Percentiles rank a stretch among this genome's conserved stretches.
Conservation (phyloP, 1,140 invertebrate genomes). For the Nymphalis io region DNA sequence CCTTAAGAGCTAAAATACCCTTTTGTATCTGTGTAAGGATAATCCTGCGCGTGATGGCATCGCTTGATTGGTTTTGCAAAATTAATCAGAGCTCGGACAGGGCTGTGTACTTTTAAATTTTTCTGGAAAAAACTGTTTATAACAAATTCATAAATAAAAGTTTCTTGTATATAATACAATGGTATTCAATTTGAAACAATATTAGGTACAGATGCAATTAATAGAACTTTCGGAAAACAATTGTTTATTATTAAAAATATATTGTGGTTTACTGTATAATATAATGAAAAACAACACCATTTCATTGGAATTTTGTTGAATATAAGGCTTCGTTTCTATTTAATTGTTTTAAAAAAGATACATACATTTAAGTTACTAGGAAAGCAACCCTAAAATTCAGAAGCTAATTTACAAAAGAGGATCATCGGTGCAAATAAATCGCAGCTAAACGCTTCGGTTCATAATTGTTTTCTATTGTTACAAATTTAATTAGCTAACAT, state of each 20-base stretch:
- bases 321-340: too few species aligned
- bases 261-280: too few species aligned
- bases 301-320: too few species aligned
- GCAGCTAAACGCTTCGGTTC: constrained; percentile 10
- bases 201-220: too few species aligned
- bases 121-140: not conserved
- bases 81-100: constrained; percentile 62
- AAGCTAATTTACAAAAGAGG: constrained; percentile 31
- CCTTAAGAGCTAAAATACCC: not conserved
- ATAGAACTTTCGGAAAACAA: too few species aligned
- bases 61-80: constrained; percentile 65
- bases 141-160: too few species aligned
- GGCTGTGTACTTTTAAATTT: constrained; percentile 12
- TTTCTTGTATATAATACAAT: too few species aligned
- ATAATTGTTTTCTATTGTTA: constrained; percentile 15
- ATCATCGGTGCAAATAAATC: constrained; percentile 30
- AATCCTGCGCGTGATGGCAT: constrained; percentile 54
- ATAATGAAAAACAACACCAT: too few species aligned
- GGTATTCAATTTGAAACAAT: too few species aligned
- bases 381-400: constrained; percentile 4
- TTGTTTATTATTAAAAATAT: too few species aligned
- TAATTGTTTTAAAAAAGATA: not conserved
- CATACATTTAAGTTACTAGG: not conserved
- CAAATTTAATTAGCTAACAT: constrained; percentile 19
- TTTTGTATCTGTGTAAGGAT: constrained; percentile 24